These are phyloP conservation scores for Procambarus clarkii DNA, from an alignment of 1,140 invertebrate genomes.

Conservation along the genomic window DNA sequence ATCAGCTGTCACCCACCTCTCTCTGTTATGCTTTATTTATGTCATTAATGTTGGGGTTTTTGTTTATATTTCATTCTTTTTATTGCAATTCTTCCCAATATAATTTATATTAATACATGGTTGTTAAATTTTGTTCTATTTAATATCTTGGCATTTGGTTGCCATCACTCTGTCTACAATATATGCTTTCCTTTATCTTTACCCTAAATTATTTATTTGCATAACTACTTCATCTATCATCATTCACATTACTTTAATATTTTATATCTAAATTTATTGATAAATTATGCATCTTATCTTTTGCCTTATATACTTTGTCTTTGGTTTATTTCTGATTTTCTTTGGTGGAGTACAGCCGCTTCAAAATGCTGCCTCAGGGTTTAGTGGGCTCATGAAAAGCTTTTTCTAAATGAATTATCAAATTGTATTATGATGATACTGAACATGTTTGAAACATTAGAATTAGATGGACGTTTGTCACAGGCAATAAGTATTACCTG, in stretches of 20 bases:
- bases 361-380: slow-evolving; percentile 73
- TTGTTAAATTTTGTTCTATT: slow-evolving; percentile 5
- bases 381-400: slow-evolving; percentile 72
- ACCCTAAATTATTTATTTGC: background rate
- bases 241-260: background rate
- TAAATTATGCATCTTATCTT: background rate
- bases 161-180: background rate
- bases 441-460: slow-evolving; percentile 63
- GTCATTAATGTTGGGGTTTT: slow-evolving; percentile 50
- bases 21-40: slow-evolving; percentile 62
- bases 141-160: background rate
- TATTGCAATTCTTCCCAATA: background rate
- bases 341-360: slow-evolving; percentile 63
- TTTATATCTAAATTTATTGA: background rate
- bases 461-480: slow-evolving; percentile 68
- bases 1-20: slow-evolving; percentile 46
- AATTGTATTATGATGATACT: slow-evolving; percentile 57
- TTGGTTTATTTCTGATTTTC: slow-evolving; percentile 14
- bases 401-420: slow-evolving; percentile 70
- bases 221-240: background rate
- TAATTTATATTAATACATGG: slow-evolving; percentile 21
- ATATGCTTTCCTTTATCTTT: slow-evolving; percentile 1
- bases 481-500: slow-evolving; percentile 65
- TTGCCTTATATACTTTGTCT: background rate
- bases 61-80: slow-evolving; percentile 34